Evolutionary conservation across 2,113 vertebrate species (phyloP).

Genomic region (Dendrocopos noguchii): DNA sequence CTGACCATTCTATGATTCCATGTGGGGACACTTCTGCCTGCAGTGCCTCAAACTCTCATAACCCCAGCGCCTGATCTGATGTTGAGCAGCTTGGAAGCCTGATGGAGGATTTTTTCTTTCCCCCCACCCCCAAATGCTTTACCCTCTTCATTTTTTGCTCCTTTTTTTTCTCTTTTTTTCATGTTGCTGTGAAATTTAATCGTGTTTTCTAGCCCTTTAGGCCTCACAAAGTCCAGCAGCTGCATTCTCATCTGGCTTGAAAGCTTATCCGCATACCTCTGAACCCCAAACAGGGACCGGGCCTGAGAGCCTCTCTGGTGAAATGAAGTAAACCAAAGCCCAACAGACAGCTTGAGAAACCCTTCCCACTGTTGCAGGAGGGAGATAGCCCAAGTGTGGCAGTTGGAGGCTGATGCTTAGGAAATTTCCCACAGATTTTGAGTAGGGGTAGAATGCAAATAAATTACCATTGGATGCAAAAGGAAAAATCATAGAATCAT

Average conservation of each 20-base stretch:
- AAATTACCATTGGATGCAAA: no score
- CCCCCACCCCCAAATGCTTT: neutral
- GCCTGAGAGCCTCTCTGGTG: neutral
- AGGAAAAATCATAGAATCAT: no score
- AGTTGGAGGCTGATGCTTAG: no score
- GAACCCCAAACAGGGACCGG: conserved; percentile 14
- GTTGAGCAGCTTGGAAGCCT: conserved; percentile 5
- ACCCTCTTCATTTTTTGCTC: conserved; percentile 15
- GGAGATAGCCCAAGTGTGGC: neutral
- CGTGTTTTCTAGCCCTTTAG: conserved; percentile 44
- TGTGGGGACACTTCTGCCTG: neutral
- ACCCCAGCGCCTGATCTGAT: neutral
- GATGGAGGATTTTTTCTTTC: neutral
- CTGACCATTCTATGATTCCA: no score
- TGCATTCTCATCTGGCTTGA: conserved; percentile 66
- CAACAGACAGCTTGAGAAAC: neutral
- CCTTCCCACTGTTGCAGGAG: neutral
- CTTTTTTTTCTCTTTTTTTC: neutral
- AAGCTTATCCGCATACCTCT: conserved; percentile 61
- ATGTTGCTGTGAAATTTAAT: conserved; percentile 69
- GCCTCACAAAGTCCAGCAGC: conserved; percentile 63
- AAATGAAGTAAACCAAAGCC: neutral
- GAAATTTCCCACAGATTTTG: no score
- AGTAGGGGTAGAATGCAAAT: no score
- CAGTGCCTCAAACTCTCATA: neutral